Percentiles rank a stretch among this genome's conserved stretches.
These are phyloP conservation scores for Ascidia mentula DNA, from an alignment of 23 tunicate genomes.

Conservation along the genomic window DNA sequence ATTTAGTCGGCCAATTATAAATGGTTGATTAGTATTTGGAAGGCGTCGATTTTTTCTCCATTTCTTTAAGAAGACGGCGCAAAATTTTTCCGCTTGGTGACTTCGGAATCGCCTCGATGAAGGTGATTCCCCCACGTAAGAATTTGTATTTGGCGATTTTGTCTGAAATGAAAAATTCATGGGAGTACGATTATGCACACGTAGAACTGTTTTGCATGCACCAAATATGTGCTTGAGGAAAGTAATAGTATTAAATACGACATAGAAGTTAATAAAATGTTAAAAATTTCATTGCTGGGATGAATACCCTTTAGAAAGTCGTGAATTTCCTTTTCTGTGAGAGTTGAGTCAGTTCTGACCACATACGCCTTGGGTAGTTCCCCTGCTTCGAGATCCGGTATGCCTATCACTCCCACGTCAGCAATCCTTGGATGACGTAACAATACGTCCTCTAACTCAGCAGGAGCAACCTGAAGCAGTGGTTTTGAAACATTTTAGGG, in stretches of 20 bases:
- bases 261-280: too few relatives aligned
- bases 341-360: conserved; percentile 15
- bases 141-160: conserved; percentile 19
- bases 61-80: conserved; percentile 17
- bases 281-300: too few relatives aligned
- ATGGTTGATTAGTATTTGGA: not conserved
- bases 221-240: too few relatives aligned
- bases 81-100: conserved; percentile 67
- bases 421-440: conserved; percentile 46
- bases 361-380: conserved; percentile 75
- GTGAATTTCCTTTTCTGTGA: not conserved
- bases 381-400: conserved; percentile 57
- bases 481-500: not conserved
- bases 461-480: conserved; percentile 44
- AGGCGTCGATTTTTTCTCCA: not conserved
- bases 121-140: conserved; percentile 67
- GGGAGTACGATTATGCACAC: not conserved
- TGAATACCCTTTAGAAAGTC: not conserved
- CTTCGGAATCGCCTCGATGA: conserved; percentile 53
- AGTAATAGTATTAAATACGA: too few relatives aligned
- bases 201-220: too few relatives aligned
- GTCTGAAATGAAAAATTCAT: not conserved
- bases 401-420: conserved; percentile 71
- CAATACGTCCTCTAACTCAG: conserved; percentile 55
- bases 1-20: too few relatives aligned